Evolutionary conservation across 2,888 invertebrate species (phyloP), one percentile per base, ranked within the genome.

Genomic region (Neria commutata): DNA sequence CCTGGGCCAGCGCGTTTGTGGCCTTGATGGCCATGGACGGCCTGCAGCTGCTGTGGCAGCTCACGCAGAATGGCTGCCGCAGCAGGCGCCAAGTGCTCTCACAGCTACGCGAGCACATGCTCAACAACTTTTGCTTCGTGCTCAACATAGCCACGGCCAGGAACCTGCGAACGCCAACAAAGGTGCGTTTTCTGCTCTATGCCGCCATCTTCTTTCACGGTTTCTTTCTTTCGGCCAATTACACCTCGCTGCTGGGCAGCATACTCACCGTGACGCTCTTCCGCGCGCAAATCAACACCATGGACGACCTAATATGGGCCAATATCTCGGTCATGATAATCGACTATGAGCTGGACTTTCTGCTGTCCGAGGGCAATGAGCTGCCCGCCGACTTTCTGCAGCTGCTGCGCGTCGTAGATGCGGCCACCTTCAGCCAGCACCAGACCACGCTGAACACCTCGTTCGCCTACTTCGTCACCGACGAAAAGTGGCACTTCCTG

Each of bases 311-410:
- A 1, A 42, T 77, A 11, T 40, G 19, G 6, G 66, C 69, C 0
- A 62, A 75, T 24, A 40, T 78, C 17, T 68, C 74, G 0, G 71
- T 77, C 5, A 73, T 78, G 76, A 70, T 78, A 37, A 70, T 76
- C 4, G 76, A 79, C 50, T 76, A 75, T 42, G 78, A 79, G 34
- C 24, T 70, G 59, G 70, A 76, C n/a, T 77, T 76, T 51, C 58
- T 78, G 3, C n/a, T 67, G 2, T 53, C 67, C 3, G 10, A 62
- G 11, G 50, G 66, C n/a, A 47, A 54, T n/a, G 53, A 64, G 10
- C 42, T 75, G 2, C 60, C 70, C 0, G 10, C 25, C 0, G 68
- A 62, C 2, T 78, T 77, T 14, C 42, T 55, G 0, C 25, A 65
- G 2, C 61, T 77, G 1, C 47, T 77, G 3, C 48, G 58, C 0